These are phyloP conservation scores for Peribatodes rhomboidaria DNA, from an alignment of 2,888 invertebrate species.

Conservation along the genomic window DNA sequence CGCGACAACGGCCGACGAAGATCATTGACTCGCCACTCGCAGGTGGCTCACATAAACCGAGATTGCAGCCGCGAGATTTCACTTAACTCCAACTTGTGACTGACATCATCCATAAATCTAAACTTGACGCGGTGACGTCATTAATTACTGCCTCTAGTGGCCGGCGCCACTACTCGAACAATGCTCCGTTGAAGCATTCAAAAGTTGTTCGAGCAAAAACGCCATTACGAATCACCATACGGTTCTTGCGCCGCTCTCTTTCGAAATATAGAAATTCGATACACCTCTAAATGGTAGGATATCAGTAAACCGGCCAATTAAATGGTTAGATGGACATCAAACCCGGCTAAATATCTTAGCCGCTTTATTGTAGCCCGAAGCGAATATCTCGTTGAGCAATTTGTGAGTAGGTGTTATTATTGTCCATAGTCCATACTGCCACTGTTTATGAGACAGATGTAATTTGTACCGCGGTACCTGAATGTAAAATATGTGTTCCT, in stretches of 20 bases:
- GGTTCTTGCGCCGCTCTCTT: constrained; percentile 34
- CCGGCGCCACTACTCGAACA: constrained; percentile 45
- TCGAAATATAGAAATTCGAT: constrained; percentile 43
- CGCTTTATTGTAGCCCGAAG: constrained; percentile 30
- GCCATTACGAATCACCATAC: constrained; percentile 42
- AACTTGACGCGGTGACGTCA: constrained; percentile 40
- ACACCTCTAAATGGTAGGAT: constrained; percentile 39
- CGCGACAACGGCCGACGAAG: constrained; percentile 40
- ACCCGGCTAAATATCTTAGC: constrained; percentile 28
- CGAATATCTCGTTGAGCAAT: constrained; percentile 33
- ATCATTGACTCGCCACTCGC: constrained; percentile 62
- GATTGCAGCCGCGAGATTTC: constrained; percentile 49
- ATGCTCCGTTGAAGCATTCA: constrained; percentile 40
- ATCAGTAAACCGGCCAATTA: constrained; percentile 38
- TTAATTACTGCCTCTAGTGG: constrained; percentile 43
- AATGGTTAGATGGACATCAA: constrained; percentile 39
- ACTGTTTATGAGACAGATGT: constrained; percentile 38
- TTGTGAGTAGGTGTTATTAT: constrained; percentile 38
- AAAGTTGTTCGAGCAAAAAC: constrained; percentile 32
- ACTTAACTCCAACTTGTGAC: constrained; percentile 38
- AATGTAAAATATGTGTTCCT: constrained; percentile 19
- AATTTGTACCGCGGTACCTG: constrained; percentile 26
- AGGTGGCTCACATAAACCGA: constrained; percentile 51
- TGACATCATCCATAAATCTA: constrained; percentile 41
- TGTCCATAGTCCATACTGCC: constrained; percentile 29